Conservation (phyloP, 2,888 invertebrate genomes). For the Scaptomyza polygonia region DNA sequence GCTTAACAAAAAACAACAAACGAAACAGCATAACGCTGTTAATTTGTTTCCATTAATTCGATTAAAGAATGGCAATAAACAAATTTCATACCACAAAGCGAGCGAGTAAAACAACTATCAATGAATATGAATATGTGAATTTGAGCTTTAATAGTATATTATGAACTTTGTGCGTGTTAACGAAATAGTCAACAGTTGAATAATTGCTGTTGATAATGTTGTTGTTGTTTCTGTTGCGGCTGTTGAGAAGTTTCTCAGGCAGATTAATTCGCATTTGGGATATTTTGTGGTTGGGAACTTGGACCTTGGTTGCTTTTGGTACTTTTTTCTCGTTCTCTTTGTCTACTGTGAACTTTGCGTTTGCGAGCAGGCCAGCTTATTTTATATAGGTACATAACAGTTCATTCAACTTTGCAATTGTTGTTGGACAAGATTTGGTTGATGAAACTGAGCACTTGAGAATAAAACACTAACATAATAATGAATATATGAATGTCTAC, state of each 20-base stretch:
- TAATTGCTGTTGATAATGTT: neutral
- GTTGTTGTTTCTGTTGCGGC: neutral
- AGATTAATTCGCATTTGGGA: conserved; percentile 33
- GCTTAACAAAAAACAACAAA: conserved; percentile 1
- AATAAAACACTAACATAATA: conserved; percentile 5
- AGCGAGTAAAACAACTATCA: conserved; percentile 25
- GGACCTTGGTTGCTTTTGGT: conserved; percentile 14
- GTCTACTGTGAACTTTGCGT: conserved; percentile 50
- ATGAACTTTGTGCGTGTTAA: conserved; percentile 27
- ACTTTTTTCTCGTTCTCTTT: neutral
- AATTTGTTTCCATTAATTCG: conserved; percentile 44
- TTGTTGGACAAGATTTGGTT: conserved; percentile 31
- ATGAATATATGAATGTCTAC: too few species aligned
- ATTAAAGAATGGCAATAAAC: conserved; percentile 20
- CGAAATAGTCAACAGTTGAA: conserved; percentile 5
- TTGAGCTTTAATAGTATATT: too few species aligned
- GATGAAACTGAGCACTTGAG: conserved; percentile 41
- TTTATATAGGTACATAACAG: conserved; percentile 23
- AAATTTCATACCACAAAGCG: conserved; percentile 5
- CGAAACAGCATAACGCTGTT: conserved; percentile 10
- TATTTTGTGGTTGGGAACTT: conserved; percentile 14
- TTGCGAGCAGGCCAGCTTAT: conserved; percentile 32
- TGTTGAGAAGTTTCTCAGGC: conserved; percentile 43
- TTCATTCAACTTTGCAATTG: conserved; percentile 66
- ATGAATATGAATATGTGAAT: conserved; percentile 29